phyloP scores from a whole-genome alignment of 2,797 vertebrate species.

The Enteromius unitaeniatus region DNA sequence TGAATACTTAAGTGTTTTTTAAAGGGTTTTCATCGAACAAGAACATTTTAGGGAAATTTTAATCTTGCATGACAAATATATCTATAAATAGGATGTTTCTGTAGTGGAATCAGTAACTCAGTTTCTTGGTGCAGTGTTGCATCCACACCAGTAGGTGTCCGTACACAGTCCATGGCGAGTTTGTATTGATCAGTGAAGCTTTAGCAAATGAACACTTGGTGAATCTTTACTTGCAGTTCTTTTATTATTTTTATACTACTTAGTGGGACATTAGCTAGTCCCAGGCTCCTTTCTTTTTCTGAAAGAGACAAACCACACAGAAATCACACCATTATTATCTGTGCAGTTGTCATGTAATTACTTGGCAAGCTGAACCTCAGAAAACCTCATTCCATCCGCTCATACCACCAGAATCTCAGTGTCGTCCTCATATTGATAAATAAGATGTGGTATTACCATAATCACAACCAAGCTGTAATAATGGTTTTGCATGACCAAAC shows the following conservation, averaged over 20 bases:
- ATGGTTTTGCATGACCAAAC: constrained; percentile 31
- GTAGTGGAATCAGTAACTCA: neutral
- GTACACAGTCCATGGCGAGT: neutral
- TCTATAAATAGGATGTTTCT: neutral
- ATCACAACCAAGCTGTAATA: constrained; percentile 22
- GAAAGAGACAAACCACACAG: constrained; percentile 13
- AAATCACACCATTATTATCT: constrained; percentile 27
- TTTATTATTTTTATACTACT: neutral
- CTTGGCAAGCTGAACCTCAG: constrained; percentile 23
- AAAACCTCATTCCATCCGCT: constrained; percentile 15
- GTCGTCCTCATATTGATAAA: constrained; percentile 36
- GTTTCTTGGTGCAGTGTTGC: neutral
- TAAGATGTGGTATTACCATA: constrained; percentile 28
- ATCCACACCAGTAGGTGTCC: neutral
- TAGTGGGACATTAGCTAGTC: neutral
- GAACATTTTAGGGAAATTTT: neutral
- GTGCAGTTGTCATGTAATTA: constrained; percentile 22
- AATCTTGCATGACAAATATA: neutral
- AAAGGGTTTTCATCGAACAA: neutral
- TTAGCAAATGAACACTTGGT: neutral
- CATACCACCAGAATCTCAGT: constrained; percentile 5
- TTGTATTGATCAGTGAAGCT: neutral
- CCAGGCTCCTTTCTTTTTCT: neutral
- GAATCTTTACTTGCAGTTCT: neutral
- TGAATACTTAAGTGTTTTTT: neutral